A percentile compares a stretch with the other conserved stretches of the same genome.
These are phyloP conservation scores for Pipra filicauda DNA, from an alignment of 2,113 vertebrate genomes.

Conservation along the genomic window DNA sequence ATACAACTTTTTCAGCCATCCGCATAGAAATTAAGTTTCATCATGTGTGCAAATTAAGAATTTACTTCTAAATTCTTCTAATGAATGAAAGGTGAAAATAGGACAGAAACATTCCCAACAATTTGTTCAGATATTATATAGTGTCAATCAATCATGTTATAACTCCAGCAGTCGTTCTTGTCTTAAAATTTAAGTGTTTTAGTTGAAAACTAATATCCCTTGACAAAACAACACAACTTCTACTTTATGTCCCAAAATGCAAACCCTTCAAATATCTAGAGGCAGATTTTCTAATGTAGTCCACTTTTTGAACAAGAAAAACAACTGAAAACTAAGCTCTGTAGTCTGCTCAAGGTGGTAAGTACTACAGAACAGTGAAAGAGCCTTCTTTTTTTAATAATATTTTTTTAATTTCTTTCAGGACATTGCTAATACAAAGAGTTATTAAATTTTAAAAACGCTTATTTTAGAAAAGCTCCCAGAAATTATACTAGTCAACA, in stretches of 20 bases:
- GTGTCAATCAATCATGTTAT: fast-evolving
- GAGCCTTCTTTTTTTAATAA: neutral
- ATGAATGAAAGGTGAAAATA: neutral
- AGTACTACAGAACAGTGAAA: neutral
- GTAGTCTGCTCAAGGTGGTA: neutral
- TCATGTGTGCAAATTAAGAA: neutral
- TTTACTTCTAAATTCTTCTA: neutral
- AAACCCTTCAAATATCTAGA: neutral
- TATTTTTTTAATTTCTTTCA: neutral
- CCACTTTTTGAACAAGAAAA: neutral
- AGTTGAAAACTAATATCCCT: neutral
- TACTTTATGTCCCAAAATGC: neutral
- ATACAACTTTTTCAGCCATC: neutral
- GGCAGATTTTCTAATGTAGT: neutral
- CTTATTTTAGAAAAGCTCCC: neutral
- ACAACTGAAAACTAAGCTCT: neutral
- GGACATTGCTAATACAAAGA: neutral
- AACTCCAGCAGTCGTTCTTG: neutral
- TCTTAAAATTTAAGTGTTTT: neutral
- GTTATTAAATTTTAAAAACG: neutral
- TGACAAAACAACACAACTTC: neutral
- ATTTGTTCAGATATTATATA: neutral
- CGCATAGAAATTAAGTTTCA: neutral
- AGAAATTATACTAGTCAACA: neutral
- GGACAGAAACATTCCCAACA: neutral